These are phyloP conservation scores for Siphlonurus alternatus DNA, from an alignment of 2,888 invertebrate species.

Conservation along the genomic window DNA sequence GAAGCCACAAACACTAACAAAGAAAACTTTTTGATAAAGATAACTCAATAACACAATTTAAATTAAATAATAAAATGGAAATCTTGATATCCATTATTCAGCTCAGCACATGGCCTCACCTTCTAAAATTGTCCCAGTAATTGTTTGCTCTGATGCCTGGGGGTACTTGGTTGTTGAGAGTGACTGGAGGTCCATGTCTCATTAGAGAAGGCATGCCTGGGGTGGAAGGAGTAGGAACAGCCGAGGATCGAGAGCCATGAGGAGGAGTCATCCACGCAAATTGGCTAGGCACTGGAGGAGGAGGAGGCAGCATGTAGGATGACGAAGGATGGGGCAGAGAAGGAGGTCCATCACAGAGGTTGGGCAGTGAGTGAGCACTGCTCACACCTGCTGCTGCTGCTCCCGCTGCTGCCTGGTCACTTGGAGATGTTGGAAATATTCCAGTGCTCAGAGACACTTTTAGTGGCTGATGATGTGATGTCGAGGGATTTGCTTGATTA, in stretches of 20 bases:
- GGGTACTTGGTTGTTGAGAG: constrained; percentile 76
- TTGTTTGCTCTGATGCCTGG: constrained; percentile 83
- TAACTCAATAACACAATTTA: too few species aligned
- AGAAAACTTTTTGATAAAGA: too few species aligned
- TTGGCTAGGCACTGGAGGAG: constrained; percentile 9
- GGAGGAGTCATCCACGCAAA: constrained; percentile 12
- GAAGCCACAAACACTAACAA: too few species aligned
- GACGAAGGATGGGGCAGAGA: constrained; percentile 8
- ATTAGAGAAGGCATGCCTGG: constrained; percentile 18
- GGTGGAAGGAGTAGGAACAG: constrained; percentile 11
- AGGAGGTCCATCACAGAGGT: constrained; percentile 19
- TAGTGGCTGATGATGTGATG: neutral
- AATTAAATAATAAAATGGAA: too few species aligned
- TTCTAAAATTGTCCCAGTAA: constrained; percentile 87
- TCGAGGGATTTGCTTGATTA: neutral
- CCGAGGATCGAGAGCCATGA: too few species aligned
- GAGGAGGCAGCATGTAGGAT: constrained; percentile 9
- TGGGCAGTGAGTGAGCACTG: constrained; percentile 21
- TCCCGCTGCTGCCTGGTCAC: constrained; percentile 18
- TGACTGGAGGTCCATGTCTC: constrained; percentile 22
- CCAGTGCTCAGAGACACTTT: constrained; percentile 3
- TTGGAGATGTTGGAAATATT: neutral
- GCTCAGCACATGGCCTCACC: constrained; percentile 39
- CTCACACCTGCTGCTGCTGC: constrained; percentile 13
- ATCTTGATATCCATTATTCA: too few species aligned